Evolutionary conservation across 2,113 vertebrate species (phyloP).

Genomic region (Dicerorhinus sumatrensis): DNA sequence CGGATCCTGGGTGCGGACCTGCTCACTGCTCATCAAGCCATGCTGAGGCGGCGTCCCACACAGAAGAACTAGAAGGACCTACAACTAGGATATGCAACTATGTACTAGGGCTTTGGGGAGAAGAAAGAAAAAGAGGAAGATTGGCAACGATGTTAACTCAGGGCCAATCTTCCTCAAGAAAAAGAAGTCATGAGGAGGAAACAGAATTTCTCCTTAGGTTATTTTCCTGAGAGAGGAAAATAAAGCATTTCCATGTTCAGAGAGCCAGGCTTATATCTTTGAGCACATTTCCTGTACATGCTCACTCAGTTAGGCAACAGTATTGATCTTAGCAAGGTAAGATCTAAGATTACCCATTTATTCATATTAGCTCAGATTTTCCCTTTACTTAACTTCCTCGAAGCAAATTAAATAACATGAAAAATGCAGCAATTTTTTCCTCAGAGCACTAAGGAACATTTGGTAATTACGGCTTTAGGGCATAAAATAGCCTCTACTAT

Average conservation of each 20-base stretch:
- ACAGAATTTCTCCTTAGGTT: background rate
- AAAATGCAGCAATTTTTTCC: background rate
- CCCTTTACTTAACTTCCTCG: conserved; percentile 34
- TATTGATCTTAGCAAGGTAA: conserved; percentile 47
- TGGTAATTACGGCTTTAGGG: conserved; percentile 25
- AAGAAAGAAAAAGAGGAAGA: too few relatives aligned
- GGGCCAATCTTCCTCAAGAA: too few relatives aligned
- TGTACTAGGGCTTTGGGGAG: too few relatives aligned
- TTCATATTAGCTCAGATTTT: background rate
- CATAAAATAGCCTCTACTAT: background rate
- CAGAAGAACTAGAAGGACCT: too few relatives aligned
- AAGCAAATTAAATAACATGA: conserved; percentile 30
- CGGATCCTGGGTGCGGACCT: too few relatives aligned
- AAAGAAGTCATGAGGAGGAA: background rate
- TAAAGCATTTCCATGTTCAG: background rate
- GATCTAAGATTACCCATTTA: conserved; percentile 10
- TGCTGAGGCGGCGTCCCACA: too few relatives aligned
- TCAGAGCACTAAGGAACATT: conserved; percentile 22
- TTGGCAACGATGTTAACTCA: too few relatives aligned
- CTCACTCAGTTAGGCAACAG: background rate
- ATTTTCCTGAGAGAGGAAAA: conserved; percentile 16
- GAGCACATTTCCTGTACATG: background rate
- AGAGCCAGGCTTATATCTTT: background rate
- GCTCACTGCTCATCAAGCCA: too few relatives aligned
- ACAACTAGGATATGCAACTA: too few relatives aligned